Evolutionary conservation across 2,797 vertebrate species (phyloP).

Genomic region (Ispidina lecontei): DNA sequence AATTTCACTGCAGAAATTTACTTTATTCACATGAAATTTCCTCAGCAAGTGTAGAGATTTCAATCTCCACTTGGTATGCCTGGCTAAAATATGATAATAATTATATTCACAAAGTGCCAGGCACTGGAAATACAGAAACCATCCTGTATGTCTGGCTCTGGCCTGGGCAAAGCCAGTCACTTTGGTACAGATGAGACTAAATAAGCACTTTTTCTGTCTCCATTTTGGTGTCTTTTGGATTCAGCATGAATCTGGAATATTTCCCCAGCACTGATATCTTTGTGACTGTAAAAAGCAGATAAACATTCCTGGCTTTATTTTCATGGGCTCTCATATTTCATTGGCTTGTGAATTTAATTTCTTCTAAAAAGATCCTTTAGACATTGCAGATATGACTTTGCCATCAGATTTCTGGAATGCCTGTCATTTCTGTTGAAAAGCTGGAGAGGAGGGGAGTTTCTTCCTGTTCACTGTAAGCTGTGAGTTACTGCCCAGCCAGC

Average conservation of each 20-base stretch:
- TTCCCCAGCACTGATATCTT: neutral
- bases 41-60: neutral
- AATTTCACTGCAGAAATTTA: neutral
- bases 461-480: neutral
- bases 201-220: neutral
- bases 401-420: neutral
- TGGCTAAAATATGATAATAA: neutral
- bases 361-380: neutral
- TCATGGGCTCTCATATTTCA: neutral
- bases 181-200: neutral
- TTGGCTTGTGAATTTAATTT: neutral
- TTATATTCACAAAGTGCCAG: neutral
- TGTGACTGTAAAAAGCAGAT: neutral
- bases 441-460: neutral
- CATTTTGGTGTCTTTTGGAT: neutral
- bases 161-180: rapidly evolving
- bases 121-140: neutral
- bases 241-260: neutral
- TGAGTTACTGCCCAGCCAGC: neutral
- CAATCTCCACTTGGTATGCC: neutral
- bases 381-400: neutral
- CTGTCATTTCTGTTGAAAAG: neutral
- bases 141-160: neutral
- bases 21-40: neutral
- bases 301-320: neutral